Conservation (phyloP, 2,888 invertebrate species). For the Pristionchus entomophagus region DNA sequence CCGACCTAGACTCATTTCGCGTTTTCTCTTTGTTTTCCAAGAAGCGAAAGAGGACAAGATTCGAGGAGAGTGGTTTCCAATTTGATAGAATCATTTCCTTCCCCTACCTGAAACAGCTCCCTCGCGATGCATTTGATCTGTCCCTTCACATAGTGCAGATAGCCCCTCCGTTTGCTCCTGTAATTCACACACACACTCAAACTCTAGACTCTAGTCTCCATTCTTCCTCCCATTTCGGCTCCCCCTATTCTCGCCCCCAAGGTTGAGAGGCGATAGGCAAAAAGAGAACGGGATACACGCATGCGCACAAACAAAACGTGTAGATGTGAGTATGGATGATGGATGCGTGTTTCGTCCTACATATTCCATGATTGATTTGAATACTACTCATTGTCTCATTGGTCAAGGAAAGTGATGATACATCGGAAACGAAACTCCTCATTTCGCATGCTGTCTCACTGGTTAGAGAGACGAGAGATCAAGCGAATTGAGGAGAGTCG, state of each 20-base stretch:
- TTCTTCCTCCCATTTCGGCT: not conserved
- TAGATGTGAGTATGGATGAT: not conserved
- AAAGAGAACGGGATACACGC: constrained; percentile 32
- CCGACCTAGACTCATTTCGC: too few species aligned
- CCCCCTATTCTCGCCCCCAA: not conserved
- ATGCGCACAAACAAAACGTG: constrained; percentile 10
- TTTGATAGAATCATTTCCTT: too few species aligned
- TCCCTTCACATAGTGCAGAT: constrained; percentile 94
- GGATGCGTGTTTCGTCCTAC: constrained; percentile 27
- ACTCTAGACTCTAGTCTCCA: constrained; percentile 24
- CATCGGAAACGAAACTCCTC: too few species aligned
- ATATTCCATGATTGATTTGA: not conserved
- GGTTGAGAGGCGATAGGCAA: not conserved
- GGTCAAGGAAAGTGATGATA: not conserved
- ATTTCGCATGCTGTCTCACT: too few species aligned
- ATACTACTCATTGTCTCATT: not conserved
- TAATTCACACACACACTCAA: constrained; percentile 51
- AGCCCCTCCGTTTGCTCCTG: constrained; percentile 89
- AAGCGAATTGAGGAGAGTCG: too few species aligned
- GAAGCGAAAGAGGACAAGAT: too few species aligned
- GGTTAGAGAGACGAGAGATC: too few species aligned
- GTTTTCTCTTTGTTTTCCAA: too few species aligned
- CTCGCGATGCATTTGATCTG: constrained; percentile 71
- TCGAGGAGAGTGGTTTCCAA: too few species aligned
- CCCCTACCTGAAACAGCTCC: constrained; percentile 88